Conservation (phyloP, 2,113 vertebrate genomes). For the Perognathus longimembris region DNA sequence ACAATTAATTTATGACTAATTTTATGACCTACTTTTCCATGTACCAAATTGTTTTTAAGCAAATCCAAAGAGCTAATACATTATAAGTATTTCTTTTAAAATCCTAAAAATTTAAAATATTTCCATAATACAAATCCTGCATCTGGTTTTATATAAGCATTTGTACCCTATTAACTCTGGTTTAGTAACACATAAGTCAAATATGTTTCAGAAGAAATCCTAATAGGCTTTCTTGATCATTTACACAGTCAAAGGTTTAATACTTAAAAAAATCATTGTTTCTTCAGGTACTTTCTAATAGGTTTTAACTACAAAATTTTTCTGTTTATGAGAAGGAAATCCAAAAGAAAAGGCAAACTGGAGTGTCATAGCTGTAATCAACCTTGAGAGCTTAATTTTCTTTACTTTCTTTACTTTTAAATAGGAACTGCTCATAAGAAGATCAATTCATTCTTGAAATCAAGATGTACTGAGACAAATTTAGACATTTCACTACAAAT, state of each 20-base stretch:
- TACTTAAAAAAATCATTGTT: neutral
- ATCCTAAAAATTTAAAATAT: constrained; percentile 31
- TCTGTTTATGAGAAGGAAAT: constrained; percentile 59
- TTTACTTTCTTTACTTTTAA: constrained; percentile 49
- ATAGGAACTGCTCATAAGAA: constrained; percentile 53
- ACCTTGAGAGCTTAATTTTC: constrained; percentile 26
- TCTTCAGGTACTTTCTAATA: constrained; percentile 36
- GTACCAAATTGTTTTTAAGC: neutral
- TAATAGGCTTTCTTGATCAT: neutral
- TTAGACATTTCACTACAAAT: constrained; percentile 73
- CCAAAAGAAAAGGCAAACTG: constrained; percentile 55
- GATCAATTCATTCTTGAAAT: constrained; percentile 59
- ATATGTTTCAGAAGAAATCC: neutral
- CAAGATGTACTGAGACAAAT: constrained; percentile 63
- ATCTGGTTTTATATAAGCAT: constrained; percentile 18
- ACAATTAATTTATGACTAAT: neutral
- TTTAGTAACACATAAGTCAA: constrained; percentile 44
- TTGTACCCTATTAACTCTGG: neutral
- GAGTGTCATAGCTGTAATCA: constrained; percentile 50
- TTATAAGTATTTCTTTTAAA: constrained; percentile 22
- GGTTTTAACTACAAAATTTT: constrained; percentile 35
- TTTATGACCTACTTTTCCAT: neutral
- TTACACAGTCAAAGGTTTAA: constrained; percentile 9
- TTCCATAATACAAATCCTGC: neutral
- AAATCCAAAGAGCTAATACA: constrained; percentile 1